phyloP scores from a whole-genome alignment of 2,113 vertebrate species.

The Oryzias celebensis region DNA sequence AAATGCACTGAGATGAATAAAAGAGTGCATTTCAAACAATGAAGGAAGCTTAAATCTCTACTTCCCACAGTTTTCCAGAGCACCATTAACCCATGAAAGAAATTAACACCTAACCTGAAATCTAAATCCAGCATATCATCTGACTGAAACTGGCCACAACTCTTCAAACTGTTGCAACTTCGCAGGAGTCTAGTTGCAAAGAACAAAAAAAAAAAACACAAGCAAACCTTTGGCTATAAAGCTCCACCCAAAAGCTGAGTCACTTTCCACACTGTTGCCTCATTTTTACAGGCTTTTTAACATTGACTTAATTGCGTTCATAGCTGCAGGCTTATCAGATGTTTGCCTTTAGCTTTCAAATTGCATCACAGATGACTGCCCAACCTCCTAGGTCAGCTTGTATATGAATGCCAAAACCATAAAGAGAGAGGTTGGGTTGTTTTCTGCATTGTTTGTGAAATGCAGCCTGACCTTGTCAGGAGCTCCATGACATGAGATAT shows the following conservation, averaged over 20 bases:
- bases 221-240: slow-evolving; percentile 22
- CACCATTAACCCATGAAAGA: background rate
- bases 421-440: background rate
- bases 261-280: slow-evolving; percentile 33
- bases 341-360: slow-evolving; percentile 39
- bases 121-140: slow-evolving; percentile 39
- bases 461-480: slow-evolving; percentile 9
- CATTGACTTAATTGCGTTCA: slow-evolving; percentile 53
- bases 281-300: slow-evolving; percentile 45
- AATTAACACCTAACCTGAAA: slow-evolving; percentile 40
- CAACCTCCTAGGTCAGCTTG: slow-evolving; percentile 20
- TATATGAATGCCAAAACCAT: slow-evolving; percentile 1
- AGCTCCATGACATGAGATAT: slow-evolving; percentile 25
- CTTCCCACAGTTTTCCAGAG: background rate
- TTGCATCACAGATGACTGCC: slow-evolving; percentile 21
- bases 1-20: background rate
- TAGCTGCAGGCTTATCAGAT: slow-evolving; percentile 63
- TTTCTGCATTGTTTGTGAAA: slow-evolving; percentile 6
- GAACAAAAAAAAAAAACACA: slow-evolving; percentile 6
- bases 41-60: background rate
- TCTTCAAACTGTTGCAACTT: slow-evolving; percentile 41
- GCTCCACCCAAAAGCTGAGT: slow-evolving; percentile 56
- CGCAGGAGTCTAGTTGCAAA: slow-evolving; percentile 48
- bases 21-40: background rate
- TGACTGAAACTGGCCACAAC: slow-evolving; percentile 21